phyloP scores from a whole-genome alignment of 2,888 invertebrate genomes.

The Apodemia zela region DNA sequence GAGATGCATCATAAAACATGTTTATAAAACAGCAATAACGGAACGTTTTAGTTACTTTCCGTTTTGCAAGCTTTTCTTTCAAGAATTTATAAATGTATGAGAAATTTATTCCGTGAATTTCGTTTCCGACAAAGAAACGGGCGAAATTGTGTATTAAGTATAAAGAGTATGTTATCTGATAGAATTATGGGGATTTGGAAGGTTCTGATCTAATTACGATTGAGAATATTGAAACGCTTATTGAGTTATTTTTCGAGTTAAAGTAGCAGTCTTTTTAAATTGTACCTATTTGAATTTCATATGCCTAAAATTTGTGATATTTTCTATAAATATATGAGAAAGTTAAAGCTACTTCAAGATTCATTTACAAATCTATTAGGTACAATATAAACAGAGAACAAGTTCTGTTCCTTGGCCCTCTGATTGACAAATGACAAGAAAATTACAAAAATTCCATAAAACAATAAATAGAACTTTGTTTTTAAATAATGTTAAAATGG shows the following conservation, averaged over 20 bases:
- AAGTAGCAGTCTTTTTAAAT: too few species aligned
- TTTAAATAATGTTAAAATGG: too few species aligned
- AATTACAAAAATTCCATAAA: too few species aligned
- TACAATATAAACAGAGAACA: too few species aligned
- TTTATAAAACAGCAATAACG: conserved; percentile 6
- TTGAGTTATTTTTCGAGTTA: background rate
- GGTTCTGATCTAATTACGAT: background rate
- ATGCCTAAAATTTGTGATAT: too few species aligned
- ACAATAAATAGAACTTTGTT: too few species aligned
- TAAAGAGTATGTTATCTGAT: conserved; percentile 5
- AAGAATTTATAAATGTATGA: conserved; percentile 11
- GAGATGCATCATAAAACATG: conserved; percentile 2
- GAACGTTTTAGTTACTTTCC: background rate
- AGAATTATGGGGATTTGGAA: background rate
- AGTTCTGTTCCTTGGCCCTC: too few species aligned
- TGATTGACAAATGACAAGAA: too few species aligned
- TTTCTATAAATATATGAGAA: too few species aligned
- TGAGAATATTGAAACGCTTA: background rate
- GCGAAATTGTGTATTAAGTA: background rate
- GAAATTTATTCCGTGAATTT: conserved; percentile 4
- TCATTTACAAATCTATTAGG: too few species aligned
- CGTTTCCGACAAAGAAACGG: conserved; percentile 5
- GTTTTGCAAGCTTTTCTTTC: conserved; percentile 3
- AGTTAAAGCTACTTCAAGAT: too few species aligned
- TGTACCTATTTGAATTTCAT: too few species aligned